Base-by-base conservation (phyloP, 2,797 vertebrate genomes). In the Odontamblyopus rebecca region DNA sequence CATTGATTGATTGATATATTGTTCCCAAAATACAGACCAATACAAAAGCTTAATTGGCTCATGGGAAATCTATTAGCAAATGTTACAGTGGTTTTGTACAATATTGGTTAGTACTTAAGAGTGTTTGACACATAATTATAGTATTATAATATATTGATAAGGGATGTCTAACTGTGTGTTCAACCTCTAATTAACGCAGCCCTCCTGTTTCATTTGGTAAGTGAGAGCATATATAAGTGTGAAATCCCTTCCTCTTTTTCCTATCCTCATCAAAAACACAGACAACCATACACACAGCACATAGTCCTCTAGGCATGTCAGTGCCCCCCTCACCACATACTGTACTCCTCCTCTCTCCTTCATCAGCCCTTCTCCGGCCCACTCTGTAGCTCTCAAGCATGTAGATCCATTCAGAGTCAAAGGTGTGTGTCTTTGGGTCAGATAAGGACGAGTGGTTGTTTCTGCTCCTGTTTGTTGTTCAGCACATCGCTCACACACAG, bases 121-220 rank as follows among this genome's bases (percentile, higher is more conserved):
- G 26, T 35, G 56, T 62, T 69, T 62, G 57, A 38, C 63, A 76
- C 67, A 82, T 70, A 77, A 57, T 26, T 38, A 38, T 38, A 35
- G 8, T 35, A 35, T 35, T 32, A 32, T 15, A 2, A 29, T 59
- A 59, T 59, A 30, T 15, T 72, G 8, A 80, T 65, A 65, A 72
- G 81, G 76, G 76, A 74, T 86, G 76, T 92, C 93, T 94, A 94
- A 94, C 83, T 88, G 79, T 93, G 83, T 93, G 91, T 93, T 93
- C 91, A 93, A 87, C 89, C 91, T 94, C 91, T 93, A 89, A 89
- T 94, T 94, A 93, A 93, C 85, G 93, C 94, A 94, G 93, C 93
- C 92, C 77, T 94, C 92, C 92, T 94, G 94, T 95, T 93, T 94
- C 89, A 93, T 95, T 93, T 93, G 94, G 93, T 94, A 94, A 95